phyloP scores from a whole-genome alignment of 2,888 invertebrate genomes.

The Lithophane leautieri region DNA sequence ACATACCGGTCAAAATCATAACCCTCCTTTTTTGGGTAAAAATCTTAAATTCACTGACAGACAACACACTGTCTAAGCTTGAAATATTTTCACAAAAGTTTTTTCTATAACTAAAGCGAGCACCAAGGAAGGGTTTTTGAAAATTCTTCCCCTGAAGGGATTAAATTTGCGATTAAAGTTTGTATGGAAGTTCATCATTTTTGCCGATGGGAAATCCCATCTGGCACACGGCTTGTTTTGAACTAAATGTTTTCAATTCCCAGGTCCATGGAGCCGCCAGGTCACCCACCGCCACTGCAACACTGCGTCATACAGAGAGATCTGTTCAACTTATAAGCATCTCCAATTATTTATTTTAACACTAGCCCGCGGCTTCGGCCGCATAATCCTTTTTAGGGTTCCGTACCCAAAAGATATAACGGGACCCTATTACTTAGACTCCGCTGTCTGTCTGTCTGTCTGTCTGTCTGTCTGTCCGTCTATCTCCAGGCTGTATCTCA shows the following conservation, averaged over 20 bases:
- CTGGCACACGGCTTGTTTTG: not conserved
- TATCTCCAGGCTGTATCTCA: too few species aligned
- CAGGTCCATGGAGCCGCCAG: constrained; percentile 58
- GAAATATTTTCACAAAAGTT: not conserved
- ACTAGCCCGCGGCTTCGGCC: too few species aligned
- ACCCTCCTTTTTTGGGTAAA: too few species aligned
- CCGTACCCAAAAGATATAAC: too few species aligned
- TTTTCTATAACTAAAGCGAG: not conserved
- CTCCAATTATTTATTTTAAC: not conserved
- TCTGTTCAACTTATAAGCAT: constrained; percentile 1
- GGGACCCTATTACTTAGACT: too few species aligned
- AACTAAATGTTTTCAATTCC: not conserved
- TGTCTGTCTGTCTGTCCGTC: too few species aligned
- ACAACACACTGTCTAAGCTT: not conserved
- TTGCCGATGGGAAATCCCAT: not conserved
- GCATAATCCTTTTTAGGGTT: too few species aligned
- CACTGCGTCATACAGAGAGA: constrained; percentile 41
- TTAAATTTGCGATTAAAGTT: not conserved
- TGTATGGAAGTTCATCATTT: not conserved
- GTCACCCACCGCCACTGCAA: constrained; percentile 44
- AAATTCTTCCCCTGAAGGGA: not conserved
- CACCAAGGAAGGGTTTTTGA: not conserved
- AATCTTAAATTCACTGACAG: not conserved
- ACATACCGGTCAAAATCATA: too few species aligned
- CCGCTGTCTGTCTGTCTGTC: too few species aligned